Percentiles rank a stretch among this genome's conserved stretches.
Evolutionary conservation across 2,888 invertebrate species (phyloP).

Genomic region (Cephus pulcher): DNA sequence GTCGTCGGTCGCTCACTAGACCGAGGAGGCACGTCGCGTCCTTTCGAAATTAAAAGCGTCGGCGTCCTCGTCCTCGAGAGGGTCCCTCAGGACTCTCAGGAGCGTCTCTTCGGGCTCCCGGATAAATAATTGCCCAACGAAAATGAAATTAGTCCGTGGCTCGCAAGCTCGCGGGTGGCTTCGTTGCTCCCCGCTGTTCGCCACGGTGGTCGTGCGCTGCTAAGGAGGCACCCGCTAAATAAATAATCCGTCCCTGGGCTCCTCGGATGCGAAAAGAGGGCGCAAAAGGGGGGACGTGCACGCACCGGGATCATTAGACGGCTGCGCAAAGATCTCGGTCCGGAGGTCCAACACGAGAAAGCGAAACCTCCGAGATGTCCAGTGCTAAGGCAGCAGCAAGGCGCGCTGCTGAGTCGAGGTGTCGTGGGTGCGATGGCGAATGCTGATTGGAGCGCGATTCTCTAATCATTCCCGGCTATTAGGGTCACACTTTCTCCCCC

Average conservation of each 20-base stretch:
- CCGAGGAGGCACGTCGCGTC: not conserved
- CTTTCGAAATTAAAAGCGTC: not conserved
- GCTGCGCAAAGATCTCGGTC: not conserved
- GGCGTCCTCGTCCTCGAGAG: not conserved
- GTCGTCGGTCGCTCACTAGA: not conserved
- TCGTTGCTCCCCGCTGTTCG: constrained; percentile 18
- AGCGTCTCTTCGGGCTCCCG: not conserved
- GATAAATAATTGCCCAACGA: constrained; percentile 20
- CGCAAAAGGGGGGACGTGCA: not conserved
- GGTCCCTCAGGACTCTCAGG: not conserved
- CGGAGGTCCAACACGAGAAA: not conserved
- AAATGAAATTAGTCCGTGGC: constrained; percentile 20
- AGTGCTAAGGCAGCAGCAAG: not conserved
- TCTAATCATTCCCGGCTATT: constrained; percentile 58
- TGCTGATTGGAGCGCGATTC: constrained; percentile 48
- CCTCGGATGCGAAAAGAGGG: not conserved
- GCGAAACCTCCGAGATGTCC: not conserved
- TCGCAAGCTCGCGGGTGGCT: constrained; percentile 13
- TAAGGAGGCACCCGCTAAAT: not conserved
- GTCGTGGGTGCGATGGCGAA: constrained; percentile 42
- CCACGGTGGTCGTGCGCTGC: constrained; percentile 16
- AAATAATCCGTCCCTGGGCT: not conserved
- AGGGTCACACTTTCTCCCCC: constrained; percentile 60
- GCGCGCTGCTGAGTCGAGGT: constrained; percentile 3
- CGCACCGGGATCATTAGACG: not conserved